Base-by-base conservation (phyloP, 2,888 invertebrate species). In the Agriopis leucophaearia region DNA sequence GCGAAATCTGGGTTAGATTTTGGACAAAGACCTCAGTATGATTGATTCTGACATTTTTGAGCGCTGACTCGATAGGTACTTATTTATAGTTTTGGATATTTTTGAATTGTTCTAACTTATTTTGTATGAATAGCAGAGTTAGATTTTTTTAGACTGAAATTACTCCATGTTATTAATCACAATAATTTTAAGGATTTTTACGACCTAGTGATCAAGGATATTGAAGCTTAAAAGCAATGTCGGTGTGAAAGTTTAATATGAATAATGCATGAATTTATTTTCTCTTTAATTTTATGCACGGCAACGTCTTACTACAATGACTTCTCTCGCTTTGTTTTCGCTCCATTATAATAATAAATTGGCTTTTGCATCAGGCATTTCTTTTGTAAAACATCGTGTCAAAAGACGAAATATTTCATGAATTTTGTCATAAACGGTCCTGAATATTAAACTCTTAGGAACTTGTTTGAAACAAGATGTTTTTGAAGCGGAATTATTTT, bases 251-350 rank as follows among this genome's bases (percentile, higher is more conserved):
- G 35, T 58, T 16, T 1, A 10, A 6, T 15, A 56, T 66, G 57
- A 66, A 66, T 66, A 61, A 66, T 57, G n/a, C 45, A 62, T 47
- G 1, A 2, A 8, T 48, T 9, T 0, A 36, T 12, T 62, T 66
- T 62, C 66, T 36, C 66, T 47, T 12, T 40, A 15, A 58, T 40
- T 55, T 52, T 66, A 66, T 66, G 66, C 66, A 52, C 52, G 42
- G 38, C 57, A 45, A 18, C 57, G 47, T 62, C 9, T 50, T 8
- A 35, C 12, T 40, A 65, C 55, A 56, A 66, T 47, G 47, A 47
- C 13, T 40, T 45, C 15, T 16, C 36, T 50, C 15, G 40, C 56
- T 51, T 40, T 57, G 66, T 50, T 38, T 44, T 45, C 10, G n/a
- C 38, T 13, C 8, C 45, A 44, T 48, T 48, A 16, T 13, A 55